These are phyloP conservation scores for Drosophila bocqueti DNA, from an alignment of 1,140 invertebrate genomes.

Conservation along the genomic window DNA sequence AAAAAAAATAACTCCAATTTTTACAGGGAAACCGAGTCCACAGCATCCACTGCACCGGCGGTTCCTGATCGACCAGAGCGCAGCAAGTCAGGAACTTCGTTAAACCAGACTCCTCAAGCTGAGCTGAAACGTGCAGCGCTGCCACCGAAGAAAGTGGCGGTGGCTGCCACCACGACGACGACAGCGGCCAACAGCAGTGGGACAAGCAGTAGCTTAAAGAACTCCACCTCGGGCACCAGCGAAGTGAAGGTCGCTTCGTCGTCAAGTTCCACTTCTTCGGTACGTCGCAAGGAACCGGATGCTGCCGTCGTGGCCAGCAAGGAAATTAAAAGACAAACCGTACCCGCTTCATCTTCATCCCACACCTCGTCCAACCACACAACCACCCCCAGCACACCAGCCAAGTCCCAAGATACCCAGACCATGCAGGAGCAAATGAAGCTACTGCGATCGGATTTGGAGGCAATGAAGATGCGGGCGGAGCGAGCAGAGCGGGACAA, in stretches of 20 bases:
- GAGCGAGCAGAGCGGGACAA: constrained; percentile 94
- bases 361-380: constrained; percentile 62
- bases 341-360: constrained; percentile 85
- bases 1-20: too few relatives aligned
- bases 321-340: constrained; percentile 85
- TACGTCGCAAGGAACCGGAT: constrained; percentile 67
- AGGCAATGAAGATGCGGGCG: constrained; percentile 87
- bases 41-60: constrained; percentile 56
- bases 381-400: constrained; percentile 84
- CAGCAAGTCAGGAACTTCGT: constrained; percentile 63
- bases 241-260: constrained; percentile 40
- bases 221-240: constrained; percentile 84
- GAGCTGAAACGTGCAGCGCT: constrained; percentile 65
- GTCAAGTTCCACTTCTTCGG: constrained; percentile 34
- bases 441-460: constrained; percentile 88
- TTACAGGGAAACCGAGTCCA: constrained; percentile 57
- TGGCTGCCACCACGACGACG: constrained; percentile 35
- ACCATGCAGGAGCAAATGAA: constrained; percentile 88
- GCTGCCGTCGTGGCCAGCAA: constrained; percentile 80
- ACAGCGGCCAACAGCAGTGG: constrained; percentile 12
- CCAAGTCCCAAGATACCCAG: constrained; percentile 74
- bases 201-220: constrained; percentile 25
- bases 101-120: constrained; percentile 49
- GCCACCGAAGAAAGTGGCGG: constrained; percentile 72
- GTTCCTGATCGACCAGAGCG: constrained; percentile 79